These are phyloP conservation scores for Megaceryle maxima DNA, from an alignment of 2,113 vertebrate genomes.

Conservation along the genomic window DNA sequence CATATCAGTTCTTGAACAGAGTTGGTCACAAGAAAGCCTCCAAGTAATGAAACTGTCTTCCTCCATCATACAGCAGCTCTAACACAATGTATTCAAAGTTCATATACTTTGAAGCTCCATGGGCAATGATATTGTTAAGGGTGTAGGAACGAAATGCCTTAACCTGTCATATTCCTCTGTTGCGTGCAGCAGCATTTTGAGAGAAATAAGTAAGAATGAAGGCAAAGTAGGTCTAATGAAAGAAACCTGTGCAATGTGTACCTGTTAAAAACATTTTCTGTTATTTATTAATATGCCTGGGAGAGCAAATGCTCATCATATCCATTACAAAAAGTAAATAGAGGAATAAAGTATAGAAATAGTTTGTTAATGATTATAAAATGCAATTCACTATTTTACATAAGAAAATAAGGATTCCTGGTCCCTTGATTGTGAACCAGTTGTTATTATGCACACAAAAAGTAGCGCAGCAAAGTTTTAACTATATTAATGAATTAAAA, in stretches of 20 bases:
- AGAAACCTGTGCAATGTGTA: not conserved
- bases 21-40: not conserved
- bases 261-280: not conserved
- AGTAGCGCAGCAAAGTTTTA: not conserved
- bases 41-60: not conserved
- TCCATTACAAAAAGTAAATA: not conserved
- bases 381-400: not conserved
- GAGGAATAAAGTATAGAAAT: not conserved
- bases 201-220: conserved; percentile 11
- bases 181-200: not conserved
- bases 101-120: not conserved
- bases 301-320: not conserved
- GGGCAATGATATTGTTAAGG: not conserved
- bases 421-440: not conserved
- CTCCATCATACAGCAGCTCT: not conserved
- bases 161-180: not conserved
- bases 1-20: not conserved
- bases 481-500: not conserved
- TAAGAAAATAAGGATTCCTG: not conserved
- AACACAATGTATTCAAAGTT: not conserved
- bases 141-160: not conserved
- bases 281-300: not conserved
- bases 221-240: not conserved
- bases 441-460: not conserved
- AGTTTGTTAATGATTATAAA: not conserved